Evolutionary conservation across 2,888 invertebrate genomes (phyloP).

Genomic region (Aspidiotus rigidus): DNA sequence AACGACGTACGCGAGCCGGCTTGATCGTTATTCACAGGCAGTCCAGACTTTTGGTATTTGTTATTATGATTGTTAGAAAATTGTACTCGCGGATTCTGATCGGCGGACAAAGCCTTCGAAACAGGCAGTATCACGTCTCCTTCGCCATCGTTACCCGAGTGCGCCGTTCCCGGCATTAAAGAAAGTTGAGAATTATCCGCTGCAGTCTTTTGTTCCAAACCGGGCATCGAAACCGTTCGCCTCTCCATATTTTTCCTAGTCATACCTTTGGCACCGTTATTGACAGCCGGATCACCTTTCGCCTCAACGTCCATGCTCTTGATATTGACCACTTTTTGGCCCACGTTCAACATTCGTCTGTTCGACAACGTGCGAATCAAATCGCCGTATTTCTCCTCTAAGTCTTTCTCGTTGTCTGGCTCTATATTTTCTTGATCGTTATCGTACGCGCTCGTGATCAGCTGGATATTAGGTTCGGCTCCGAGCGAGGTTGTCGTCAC

Average conservation of each 20-base stretch:
- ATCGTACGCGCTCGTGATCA: conserved; percentile 43
- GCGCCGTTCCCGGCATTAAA: not conserved
- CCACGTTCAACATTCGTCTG: conserved; percentile 8
- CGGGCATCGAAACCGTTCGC: conserved; percentile 47
- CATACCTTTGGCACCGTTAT: conserved; percentile 8
- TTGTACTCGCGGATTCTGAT: conserved; percentile 1
- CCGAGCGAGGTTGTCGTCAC: conserved; percentile 44
- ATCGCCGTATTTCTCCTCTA: conserved; percentile 44
- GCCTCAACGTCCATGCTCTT: not conserved
- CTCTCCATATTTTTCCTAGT: conserved; percentile 39
- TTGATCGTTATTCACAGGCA: not conserved
- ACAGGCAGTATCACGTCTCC: conserved; percentile 1
- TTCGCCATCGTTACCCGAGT: conserved; percentile 8
- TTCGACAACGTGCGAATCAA: conserved; percentile 17
- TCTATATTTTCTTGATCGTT: conserved; percentile 62
- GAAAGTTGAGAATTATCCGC: conserved; percentile 5
- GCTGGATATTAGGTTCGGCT: conserved; percentile 35
- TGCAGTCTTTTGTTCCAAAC: conserved; percentile 39
- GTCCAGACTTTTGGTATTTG: not conserved
- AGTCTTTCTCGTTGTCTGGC: conserved; percentile 49
- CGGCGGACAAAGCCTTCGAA: not conserved
- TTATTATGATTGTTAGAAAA: conserved; percentile 10
- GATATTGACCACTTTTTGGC: not conserved
- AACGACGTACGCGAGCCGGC: conserved; percentile 8
- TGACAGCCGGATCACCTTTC: conserved; percentile 12